Evolutionary conservation across 2,797 vertebrate species (phyloP), one percentile per base, ranked within the genome.

Genomic region (Coendou prehensilis): DNA sequence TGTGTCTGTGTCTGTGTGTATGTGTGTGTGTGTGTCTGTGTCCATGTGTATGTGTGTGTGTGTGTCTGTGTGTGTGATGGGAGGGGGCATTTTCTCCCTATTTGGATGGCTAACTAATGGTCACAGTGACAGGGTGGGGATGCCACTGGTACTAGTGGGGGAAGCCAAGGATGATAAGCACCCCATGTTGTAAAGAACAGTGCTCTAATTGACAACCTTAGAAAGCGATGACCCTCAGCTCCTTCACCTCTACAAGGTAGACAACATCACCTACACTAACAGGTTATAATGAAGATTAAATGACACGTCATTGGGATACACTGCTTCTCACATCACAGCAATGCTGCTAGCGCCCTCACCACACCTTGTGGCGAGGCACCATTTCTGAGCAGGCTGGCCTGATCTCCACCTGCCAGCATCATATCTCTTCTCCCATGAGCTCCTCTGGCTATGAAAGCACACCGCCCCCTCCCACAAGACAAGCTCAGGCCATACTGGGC

Each of bases 301-400:
- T 26, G 41, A 37, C 52, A 17, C 7, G 1, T n/a, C 33, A 7
- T 20, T 2, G 14, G 56, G 45, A 78, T 20, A 33, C 17, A 18
- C 52, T 30, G 7, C 23, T 30, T 84, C 30, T 78, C 41, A 18
- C 33, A 59, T 2, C 4, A n/a, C 8, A 23, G 11, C 45, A 57
- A 52, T 20, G 3, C 9, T 26, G 47, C 37, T 7, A 22, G 71
- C 6, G 1, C 41, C 52, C 67, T 75, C 28, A 1, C 33, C 26
- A 8, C 1, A 6, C 4, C 7, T 33, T 37, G 2, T 64, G 33
- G 18, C 59, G 50, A 0, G 1, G 3, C 2, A 13, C 28, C 5
- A 0, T 28, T 57, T 61, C 64, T 14, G 10, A 82, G 41, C 28
- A 20, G n/a, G 28, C 64, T 22, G 54, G 33, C 18, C 83, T 64